A percentile compares a stretch with the other conserved stretches of the same genome.
Conservation (phyloP, 2,797 vertebrate genomes). For the Tinamus major region DNA sequence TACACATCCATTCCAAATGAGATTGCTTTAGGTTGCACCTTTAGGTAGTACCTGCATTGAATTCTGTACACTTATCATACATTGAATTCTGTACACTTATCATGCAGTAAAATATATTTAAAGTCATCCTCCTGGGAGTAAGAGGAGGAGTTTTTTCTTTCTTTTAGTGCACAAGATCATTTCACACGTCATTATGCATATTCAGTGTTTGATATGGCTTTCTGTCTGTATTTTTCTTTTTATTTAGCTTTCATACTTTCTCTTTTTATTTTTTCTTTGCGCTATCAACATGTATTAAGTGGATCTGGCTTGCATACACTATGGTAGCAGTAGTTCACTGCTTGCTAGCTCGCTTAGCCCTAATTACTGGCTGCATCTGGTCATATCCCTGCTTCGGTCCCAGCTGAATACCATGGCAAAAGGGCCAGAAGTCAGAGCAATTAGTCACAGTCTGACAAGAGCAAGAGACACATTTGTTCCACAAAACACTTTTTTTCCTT, state of each 20-base stretch:
- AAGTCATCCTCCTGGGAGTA: not conserved
- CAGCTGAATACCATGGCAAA: constrained; percentile 27
- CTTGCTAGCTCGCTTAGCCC: not conserved
- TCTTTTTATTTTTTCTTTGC: not conserved
- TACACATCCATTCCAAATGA: not conserved
- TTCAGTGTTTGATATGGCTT: not conserved
- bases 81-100: not conserved
- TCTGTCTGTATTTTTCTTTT: not conserved
- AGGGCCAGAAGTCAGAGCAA: constrained; percentile 47
- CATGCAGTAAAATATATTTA: not conserved
- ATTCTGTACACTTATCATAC: not conserved
- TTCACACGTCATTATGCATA: constrained; percentile 11
- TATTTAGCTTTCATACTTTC: not conserved
- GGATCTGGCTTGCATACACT: not conserved
- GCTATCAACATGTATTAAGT: not conserved
- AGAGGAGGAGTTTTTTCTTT: not conserved
- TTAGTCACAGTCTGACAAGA: constrained; percentile 35
- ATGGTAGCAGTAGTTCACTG: not conserved
- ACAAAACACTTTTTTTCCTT: not conserved
- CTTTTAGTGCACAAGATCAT: not conserved
- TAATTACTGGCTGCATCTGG: constrained; percentile 34
- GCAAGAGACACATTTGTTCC: constrained; percentile 24
- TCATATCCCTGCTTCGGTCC: not conserved
- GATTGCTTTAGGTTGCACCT: not conserved
- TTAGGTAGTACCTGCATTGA: not conserved